These are phyloP conservation scores for Papilio gigon DNA, from an alignment of 2,888 invertebrate species.

Conservation along the genomic window DNA sequence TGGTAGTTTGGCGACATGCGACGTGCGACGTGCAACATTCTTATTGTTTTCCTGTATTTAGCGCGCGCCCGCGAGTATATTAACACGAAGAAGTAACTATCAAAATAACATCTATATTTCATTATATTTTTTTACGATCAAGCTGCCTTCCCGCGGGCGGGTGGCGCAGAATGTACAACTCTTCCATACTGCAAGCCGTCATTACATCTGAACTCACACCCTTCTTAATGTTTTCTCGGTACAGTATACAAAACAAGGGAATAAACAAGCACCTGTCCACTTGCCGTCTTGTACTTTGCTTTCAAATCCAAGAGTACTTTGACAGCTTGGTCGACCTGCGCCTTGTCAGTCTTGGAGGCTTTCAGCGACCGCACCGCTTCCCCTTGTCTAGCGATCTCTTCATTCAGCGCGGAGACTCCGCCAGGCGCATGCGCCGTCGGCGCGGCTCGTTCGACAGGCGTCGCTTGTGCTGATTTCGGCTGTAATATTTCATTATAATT, in stretches of 20 bases:
- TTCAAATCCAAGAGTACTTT: slow-evolving; percentile 87
- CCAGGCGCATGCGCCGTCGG: slow-evolving; percentile 42
- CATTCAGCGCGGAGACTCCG: slow-evolving; percentile 57
- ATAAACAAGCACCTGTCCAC: slow-evolving; percentile 55
- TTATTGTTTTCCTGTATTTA: no score
- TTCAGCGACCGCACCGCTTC: slow-evolving; percentile 87
- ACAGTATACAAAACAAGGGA: background rate
- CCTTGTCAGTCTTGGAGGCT: slow-evolving; percentile 80
- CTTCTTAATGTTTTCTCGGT: no score
- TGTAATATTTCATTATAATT: slow-evolving; percentile 45
- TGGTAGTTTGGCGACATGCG: no score
- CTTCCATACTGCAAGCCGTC: no score
- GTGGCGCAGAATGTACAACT: no score
- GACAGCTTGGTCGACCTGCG: slow-evolving; percentile 65
- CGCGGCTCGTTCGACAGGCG: slow-evolving; percentile 54
- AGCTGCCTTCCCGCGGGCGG: no score
- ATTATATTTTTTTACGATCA: no score
- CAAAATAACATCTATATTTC: no score
- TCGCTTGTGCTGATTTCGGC: slow-evolving; percentile 61
- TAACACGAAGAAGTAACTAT: no score
- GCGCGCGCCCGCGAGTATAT: no score
- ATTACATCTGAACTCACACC: no score
- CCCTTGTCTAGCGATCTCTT: slow-evolving; percentile 82
- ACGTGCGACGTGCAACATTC: no score
- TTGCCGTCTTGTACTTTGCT: slow-evolving; percentile 85